Evolutionary conservation across 2,888 invertebrate genomes (phyloP).

Genomic region (Melanargia galathea): DNA sequence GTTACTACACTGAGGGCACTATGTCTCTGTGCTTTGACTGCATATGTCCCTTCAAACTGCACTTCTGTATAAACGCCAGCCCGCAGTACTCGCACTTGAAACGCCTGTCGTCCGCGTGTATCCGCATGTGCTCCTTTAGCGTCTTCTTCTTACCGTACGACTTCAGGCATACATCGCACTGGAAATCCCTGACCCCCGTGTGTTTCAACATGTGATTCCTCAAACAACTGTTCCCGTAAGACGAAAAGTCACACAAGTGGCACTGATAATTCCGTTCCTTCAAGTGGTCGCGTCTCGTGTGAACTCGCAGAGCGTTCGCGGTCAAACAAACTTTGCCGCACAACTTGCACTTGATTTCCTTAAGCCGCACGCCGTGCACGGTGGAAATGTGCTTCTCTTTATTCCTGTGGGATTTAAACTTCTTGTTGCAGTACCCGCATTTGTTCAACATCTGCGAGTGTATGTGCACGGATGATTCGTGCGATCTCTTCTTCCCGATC

Average conservation of each 20-base stretch:
- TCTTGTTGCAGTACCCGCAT: conserved; percentile 50
- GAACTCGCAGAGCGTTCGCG: conserved; percentile 49
- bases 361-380: conserved; percentile 43
- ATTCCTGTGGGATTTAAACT: conserved; percentile 35
- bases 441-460: conserved; percentile 39
- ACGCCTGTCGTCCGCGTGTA: conserved; percentile 44
- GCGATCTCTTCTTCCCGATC: conserved; percentile 42
- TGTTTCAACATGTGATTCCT: conserved; percentile 60
- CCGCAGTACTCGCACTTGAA: conserved; percentile 44
- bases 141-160: conserved; percentile 48
- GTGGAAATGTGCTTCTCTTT: conserved; percentile 46
- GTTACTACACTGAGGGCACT: neutral
- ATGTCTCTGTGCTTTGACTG: conserved; percentile 39
- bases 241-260: conserved; percentile 42
- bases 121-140: conserved; percentile 43
- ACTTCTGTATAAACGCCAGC: conserved; percentile 46
- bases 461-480: conserved; percentile 41
- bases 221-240: conserved; percentile 53
- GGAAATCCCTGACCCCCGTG: conserved; percentile 49
- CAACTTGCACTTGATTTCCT: conserved; percentile 44
- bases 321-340: conserved; percentile 56
- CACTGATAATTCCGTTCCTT: conserved; percentile 46
- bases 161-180: conserved; percentile 54
- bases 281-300: conserved; percentile 42
- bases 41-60: conserved; percentile 44